These are phyloP conservation scores for Corythoichthys haematopterus DNA, from an alignment of 2,113 vertebrate genomes.

Conservation along the genomic window DNA sequence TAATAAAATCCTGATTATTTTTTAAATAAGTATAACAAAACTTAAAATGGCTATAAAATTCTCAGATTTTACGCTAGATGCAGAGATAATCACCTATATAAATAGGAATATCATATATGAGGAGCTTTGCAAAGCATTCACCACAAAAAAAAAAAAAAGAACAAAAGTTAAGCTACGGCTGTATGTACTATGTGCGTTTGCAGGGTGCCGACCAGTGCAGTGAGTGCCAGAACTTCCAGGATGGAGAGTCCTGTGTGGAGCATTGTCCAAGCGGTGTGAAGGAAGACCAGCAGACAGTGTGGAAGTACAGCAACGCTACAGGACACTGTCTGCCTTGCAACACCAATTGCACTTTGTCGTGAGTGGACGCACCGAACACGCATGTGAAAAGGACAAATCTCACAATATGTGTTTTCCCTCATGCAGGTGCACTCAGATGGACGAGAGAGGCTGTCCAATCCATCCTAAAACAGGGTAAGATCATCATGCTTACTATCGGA, in stretches of 20 bases:
- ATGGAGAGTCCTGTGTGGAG: conserved; percentile 79
- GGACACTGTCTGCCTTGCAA: conserved; percentile 82
- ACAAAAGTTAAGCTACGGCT: background rate
- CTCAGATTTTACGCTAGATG: no score
- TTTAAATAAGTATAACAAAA: no score
- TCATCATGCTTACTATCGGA: no score
- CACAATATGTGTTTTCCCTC: conserved; percentile 10
- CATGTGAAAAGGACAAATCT: background rate
- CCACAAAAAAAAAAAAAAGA: background rate
- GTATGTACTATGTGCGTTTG: background rate
- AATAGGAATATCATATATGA: background rate
- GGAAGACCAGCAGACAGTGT: conserved; percentile 82
- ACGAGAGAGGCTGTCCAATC: conserved; percentile 84
- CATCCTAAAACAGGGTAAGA: conserved; percentile 83
- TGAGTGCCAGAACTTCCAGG: conserved; percentile 81
- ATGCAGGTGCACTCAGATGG: conserved; percentile 80
- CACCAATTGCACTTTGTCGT: conserved; percentile 90
- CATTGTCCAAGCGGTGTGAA: conserved; percentile 88
- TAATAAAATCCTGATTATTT: no score
- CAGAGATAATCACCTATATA: no score
- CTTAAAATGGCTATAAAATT: no score
- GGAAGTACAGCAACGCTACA: conserved; percentile 85
- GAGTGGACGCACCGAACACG: conserved; percentile 54
- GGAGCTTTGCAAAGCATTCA: background rate
- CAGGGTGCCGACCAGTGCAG: conserved; percentile 83